A percentile compares a stretch with the other conserved stretches of the same genome.
phyloP scores from a whole-genome alignment of 2,797 vertebrate species.

The Onychomys leucogaster region DNA sequence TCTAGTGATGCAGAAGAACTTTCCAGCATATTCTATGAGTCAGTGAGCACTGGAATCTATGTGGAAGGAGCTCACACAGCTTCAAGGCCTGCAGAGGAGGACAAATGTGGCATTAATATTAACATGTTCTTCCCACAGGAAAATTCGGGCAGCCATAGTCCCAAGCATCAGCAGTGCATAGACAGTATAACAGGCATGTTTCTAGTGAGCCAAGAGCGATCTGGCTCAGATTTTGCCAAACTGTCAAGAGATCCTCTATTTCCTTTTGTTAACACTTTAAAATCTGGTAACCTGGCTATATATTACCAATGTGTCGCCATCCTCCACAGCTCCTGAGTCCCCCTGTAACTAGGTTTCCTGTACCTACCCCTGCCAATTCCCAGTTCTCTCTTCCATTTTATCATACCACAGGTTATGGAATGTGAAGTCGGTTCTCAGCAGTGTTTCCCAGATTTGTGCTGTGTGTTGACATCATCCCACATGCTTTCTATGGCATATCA shows the following conservation, averaged over 20 bases:
- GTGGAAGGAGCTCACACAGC: neutral
- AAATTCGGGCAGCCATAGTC: neutral
- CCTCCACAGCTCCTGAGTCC: neutral
- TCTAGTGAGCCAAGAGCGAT: neutral
- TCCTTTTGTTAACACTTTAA: neutral
- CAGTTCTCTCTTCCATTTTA: neutral
- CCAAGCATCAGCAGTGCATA: neutral
- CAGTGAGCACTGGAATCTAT: neutral
- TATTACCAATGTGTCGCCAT: neutral
- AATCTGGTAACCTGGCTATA: neutral
- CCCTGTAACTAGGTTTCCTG: neutral
- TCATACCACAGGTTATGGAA: neutral
- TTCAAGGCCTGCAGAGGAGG: neutral
- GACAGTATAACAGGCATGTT: neutral
- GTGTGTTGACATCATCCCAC: neutral
- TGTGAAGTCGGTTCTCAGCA: neutral
- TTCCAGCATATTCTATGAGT: neutral
- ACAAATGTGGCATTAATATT: neutral
- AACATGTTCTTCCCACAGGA: constrained; percentile 24
- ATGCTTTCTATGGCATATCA: neutral
- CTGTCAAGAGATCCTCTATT: neutral
- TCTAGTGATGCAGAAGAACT: neutral
- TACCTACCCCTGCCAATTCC: neutral
- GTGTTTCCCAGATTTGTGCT: neutral
- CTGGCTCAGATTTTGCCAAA: neutral